Conservation (phyloP, 2,888 invertebrate species). For the Caenorhabditis parvicauda region DNA sequence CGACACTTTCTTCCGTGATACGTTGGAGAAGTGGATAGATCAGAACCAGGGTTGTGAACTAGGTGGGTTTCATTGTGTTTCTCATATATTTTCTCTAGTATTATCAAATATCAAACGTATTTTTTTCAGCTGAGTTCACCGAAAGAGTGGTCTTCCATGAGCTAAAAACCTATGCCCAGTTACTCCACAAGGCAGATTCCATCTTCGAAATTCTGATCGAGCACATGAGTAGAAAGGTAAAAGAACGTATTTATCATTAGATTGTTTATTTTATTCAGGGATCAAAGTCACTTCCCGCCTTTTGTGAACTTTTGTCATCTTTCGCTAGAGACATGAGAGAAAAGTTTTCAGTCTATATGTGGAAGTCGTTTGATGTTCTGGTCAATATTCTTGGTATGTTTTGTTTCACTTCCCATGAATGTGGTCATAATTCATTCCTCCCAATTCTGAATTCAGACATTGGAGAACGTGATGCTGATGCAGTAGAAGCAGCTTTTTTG, state of each 20-base stretch:
- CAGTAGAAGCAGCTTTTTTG: constrained; percentile 79
- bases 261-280: no score
- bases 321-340: constrained; percentile 44
- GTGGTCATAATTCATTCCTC: no score
- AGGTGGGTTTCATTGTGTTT: no score
- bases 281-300: constrained; percentile 22
- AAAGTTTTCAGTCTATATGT: constrained; percentile 44
- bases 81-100: no score
- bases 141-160: no score
- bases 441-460: constrained; percentile 17
- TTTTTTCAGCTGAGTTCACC: no score
- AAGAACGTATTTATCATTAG: no score
- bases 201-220: constrained; percentile 69
- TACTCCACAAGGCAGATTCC: constrained; percentile 71
- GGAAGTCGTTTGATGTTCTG: constrained; percentile 37
- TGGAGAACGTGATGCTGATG: constrained; percentile 29
- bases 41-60: no score
- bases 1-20: no score
- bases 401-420: no score
- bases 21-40: no score
- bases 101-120: no score
- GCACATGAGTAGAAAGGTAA: constrained; percentile 75
- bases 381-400: constrained; percentile 29
- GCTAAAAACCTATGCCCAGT: constrained; percentile 77
- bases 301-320: constrained; percentile 42